Base-by-base conservation (phyloP, 2,888 invertebrate genomes). In the Folsomia manolachei region DNA sequence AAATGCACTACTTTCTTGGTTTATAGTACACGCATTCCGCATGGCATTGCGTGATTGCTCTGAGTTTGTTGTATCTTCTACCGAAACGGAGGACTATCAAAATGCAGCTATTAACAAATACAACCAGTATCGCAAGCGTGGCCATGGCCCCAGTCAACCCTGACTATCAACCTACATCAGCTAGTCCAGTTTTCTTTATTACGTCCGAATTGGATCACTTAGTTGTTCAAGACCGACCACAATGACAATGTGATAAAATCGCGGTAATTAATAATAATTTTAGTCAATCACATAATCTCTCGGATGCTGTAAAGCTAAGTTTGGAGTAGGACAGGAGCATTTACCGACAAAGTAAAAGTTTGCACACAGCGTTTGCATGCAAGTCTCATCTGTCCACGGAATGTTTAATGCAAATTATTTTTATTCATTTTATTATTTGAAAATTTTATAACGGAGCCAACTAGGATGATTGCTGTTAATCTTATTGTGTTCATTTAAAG, bases 1-100 rank as follows among this genome's bases (percentile, higher is more conserved):
- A 19, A 60, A n/a, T n/a, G n/a, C n/a, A n/a, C 14, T 60, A 52
- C 63, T 74, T 67, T 68, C 24, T 61, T 11, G 21, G 51, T 71
- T 63, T 61, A 1, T 84, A 87, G 83, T 88, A 87, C 79, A 85
- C 87, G 21, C 88, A 88, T 82, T 88, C 88, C 81, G 84, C 84
- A 23, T 89, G 89, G 88, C 88, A 88, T 80, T 85, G 86, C 56
- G 84, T 86, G 64, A 88, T 88, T 82, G 87, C 88, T 1, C 78
- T 86, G 60, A 87, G 87, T 11, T 83, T 88, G 53, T 82, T 88
- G 68, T 88, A 88, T 82, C 82, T 88, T 23, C 83, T 88, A 39
- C 88, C 88, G 52, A 75, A 81, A 70, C 65, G 69, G 18, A 19
- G 56, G n/a, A 14, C 11, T n/a, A 56, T 60, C n/a, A 56, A 71